These are phyloP conservation scores for Phocoena sinus DNA, from an alignment of 2,113 vertebrate genomes.

Conservation along the genomic window DNA sequence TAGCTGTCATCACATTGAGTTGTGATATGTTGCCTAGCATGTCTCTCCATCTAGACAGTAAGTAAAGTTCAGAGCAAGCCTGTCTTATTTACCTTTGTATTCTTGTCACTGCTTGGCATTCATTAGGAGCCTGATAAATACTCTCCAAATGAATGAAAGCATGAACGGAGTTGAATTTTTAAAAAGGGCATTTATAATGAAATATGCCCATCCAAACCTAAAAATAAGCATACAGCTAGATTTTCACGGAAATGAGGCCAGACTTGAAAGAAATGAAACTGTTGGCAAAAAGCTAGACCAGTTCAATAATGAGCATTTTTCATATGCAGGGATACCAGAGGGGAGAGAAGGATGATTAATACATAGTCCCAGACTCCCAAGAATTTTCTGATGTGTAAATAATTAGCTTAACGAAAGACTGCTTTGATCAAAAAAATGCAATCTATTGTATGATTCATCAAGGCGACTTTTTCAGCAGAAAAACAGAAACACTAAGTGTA, in stretches of 20 bases:
- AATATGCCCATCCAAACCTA: conserved; percentile 38
- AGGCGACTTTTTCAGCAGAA: neutral
- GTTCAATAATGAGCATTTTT: neutral
- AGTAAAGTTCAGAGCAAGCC: conserved; percentile 1
- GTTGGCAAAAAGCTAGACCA: conserved; percentile 20
- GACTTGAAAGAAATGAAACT: conserved; percentile 32
- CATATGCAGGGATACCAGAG: neutral
- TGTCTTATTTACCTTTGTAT: conserved; percentile 4
- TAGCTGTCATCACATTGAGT: neutral
- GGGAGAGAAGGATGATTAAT: neutral
- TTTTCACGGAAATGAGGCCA: conserved; percentile 41
- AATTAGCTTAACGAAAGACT: neutral
- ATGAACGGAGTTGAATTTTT: conserved; percentile 50
- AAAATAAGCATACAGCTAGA: conserved; percentile 44
- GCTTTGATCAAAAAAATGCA: neutral
- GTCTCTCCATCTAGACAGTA: neutral
- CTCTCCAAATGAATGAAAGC: conserved; percentile 41
- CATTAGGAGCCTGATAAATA: conserved; percentile 36
- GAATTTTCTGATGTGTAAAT: neutral
- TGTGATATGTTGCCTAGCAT: neutral
- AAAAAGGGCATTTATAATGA: conserved; percentile 63
- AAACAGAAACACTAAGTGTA: neutral
- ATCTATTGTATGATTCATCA: neutral
- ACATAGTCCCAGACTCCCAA: neutral
- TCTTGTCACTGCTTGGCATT: conserved; percentile 37